Evolutionary conservation across 2,113 vertebrate species (phyloP).

Genomic region (Eurypyga helias): DNA sequence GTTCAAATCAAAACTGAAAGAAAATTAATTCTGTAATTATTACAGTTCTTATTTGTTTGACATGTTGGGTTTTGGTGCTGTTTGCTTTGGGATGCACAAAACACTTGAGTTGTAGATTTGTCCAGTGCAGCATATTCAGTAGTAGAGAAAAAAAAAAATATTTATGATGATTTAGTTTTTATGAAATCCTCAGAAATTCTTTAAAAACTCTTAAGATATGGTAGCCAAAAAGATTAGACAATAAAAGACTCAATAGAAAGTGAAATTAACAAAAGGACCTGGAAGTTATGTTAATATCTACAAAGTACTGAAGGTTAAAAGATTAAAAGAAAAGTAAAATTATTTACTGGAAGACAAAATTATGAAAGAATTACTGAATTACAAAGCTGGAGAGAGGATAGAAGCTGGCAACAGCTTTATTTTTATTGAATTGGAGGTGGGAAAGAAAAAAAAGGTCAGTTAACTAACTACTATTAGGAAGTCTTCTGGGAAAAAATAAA

Average conservation of each 20-base stretch:
- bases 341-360: neutral
- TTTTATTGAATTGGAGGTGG: neutral
- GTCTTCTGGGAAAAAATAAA: neutral
- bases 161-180: too few relatives aligned
- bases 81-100: neutral
- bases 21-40: neutral
- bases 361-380: neutral
- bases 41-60: neutral
- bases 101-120: neutral
- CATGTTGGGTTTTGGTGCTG: neutral
- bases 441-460: too few relatives aligned
- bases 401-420: neutral
- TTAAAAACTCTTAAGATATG: neutral
- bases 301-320: neutral
- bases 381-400: neutral
- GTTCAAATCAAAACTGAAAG: neutral
- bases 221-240: neutral
- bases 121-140: neutral
- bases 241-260: neutral
- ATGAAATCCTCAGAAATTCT: neutral
- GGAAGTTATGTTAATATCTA: neutral
- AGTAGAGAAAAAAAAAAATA: too few relatives aligned
- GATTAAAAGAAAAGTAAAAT: neutral
- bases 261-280: neutral
- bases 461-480: neutral